Evolutionary conservation across 1,140 invertebrate species (phyloP), one percentile per base, ranked within the genome.

Genomic region (Eurosta solidaginis): DNA sequence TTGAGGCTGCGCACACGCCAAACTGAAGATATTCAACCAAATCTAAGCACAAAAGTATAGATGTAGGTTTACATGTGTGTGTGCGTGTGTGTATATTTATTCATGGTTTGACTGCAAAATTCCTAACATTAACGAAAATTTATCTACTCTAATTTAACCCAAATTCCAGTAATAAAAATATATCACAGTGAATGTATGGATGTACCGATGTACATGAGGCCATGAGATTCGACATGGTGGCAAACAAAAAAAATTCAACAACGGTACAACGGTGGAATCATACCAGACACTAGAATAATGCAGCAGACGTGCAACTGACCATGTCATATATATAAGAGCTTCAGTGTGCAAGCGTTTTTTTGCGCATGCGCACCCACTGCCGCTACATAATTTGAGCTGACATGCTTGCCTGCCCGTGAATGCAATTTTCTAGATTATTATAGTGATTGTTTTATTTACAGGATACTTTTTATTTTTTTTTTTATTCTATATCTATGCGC

Each of bases 111-210:
- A 33, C 36, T 68, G 27, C 36, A 45, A 75, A 75, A 47, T 75
- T 75, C 44, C 74, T 22, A 50, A 45, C 74, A 75, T 75, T 75
- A 47, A 75, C 47, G 74, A 75, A 75, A 75, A 75, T 75, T 29
- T 75, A 75, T 75, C 42, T 75, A 27, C 49, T 45, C 49, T 77
- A 77, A 77, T 77, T 77, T 77, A 77, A 54, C 75, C n/a, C 52
- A 77, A 77, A 77, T 77, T 77, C 75, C 75, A 52, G 49, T 77
- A 44, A 77, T 77, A 77, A 54, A 42, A 77, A 47, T 68, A 20
- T 68, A 68, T 68, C 59, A 68, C 25, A n/a, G 33, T 40, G 29
- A 20, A 42, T 40, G 33, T 68, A 14, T 10, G 59, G 29, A 68
- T 68, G 59, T n/a, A n/a, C n/a, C n/a, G n/a, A n/a, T n/a, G n/a